A percentile compares a stretch with the other conserved stretches of the same genome.
Conservation (phyloP, 2,888 invertebrate species). For the Drosophila lacicola region DNA sequence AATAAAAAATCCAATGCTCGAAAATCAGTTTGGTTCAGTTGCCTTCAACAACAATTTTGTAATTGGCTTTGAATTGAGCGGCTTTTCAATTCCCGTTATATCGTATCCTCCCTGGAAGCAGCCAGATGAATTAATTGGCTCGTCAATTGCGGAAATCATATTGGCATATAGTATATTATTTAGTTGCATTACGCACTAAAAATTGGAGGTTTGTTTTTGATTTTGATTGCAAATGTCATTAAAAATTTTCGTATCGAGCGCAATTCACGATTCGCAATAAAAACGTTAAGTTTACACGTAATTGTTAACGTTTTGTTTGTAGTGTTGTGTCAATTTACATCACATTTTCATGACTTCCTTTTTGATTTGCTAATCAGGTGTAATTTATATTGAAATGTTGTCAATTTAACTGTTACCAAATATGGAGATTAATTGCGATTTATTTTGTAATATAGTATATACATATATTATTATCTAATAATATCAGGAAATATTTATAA, state of each 20-base stretch:
- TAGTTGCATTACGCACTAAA: slow-evolving; percentile 36
- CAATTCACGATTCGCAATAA: slow-evolving; percentile 22
- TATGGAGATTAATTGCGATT: slow-evolving; percentile 30
- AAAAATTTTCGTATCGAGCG: slow-evolving; percentile 16
- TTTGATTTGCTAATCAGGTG: slow-evolving; percentile 28
- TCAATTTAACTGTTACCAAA: slow-evolving; percentile 25
- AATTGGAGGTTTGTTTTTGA: slow-evolving; percentile 24
- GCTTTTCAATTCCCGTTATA: slow-evolving; percentile 21
- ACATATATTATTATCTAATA: not conserved
- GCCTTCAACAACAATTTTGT: slow-evolving; percentile 41
- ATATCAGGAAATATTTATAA: no score
- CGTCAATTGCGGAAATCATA: slow-evolving; percentile 50
- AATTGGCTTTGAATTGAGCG: slow-evolving; percentile 32
- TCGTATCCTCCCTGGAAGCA: slow-evolving; percentile 20
- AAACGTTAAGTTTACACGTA: slow-evolving; percentile 18
- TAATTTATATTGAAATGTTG: slow-evolving; percentile 40
- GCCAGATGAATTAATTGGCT: slow-evolving; percentile 37
- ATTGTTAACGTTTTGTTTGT: slow-evolving; percentile 3
- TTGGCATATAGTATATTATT: slow-evolving; percentile 17
- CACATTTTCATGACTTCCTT: slow-evolving; percentile 43
- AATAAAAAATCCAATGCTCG: slow-evolving; percentile 38
- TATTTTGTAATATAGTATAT: not conserved
- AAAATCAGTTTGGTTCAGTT: slow-evolving; percentile 32
- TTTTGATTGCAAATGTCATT: slow-evolving; percentile 45
- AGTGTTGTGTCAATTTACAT: slow-evolving; percentile 5